Evolutionary conservation across 53 echinoderm and acorn worm genomes (phyloP).

Genomic region (Patiria pectinifera): DNA sequence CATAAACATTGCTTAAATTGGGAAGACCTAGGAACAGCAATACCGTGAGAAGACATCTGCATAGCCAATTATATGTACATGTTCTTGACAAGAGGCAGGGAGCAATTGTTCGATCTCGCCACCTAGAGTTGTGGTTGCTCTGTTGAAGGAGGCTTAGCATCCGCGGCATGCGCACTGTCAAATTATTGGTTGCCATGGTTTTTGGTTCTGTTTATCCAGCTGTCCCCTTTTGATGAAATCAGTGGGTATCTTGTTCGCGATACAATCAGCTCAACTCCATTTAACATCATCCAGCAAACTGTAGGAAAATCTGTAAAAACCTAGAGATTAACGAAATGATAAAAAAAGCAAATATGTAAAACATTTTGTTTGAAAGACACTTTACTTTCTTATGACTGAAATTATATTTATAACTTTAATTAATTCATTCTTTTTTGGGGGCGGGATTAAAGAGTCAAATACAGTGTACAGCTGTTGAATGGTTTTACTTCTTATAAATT

Average conservation of each 20-base stretch:
- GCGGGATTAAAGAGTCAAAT: too few relatives aligned
- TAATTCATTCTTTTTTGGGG: too few relatives aligned
- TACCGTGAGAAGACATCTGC: constrained; percentile 1
- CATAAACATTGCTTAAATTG: constrained; percentile 9
- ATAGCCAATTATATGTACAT: neutral
- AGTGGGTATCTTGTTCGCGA: neutral
- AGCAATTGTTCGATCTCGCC: neutral
- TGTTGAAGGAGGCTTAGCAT: neutral
- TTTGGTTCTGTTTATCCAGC: neutral
- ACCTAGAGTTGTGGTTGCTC: neutral
- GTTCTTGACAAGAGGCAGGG: too few relatives aligned
- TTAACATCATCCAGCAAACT: neutral
- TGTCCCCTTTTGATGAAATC: neutral
- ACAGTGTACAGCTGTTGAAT: too few relatives aligned
- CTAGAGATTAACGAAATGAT: too few relatives aligned
- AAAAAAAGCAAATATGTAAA: too few relatives aligned
- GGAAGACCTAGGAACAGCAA: neutral
- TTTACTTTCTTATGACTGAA: too few relatives aligned
- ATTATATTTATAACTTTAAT: too few relatives aligned
- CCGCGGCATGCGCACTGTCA: neutral
- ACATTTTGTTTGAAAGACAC: too few relatives aligned
- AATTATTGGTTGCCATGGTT: neutral
- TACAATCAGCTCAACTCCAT: neutral
- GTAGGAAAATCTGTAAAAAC: too few relatives aligned
- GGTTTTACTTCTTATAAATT: too few relatives aligned